Evolutionary conservation across 2,888 invertebrate species (phyloP), one percentile per base, ranked within the genome.

Genomic region (Drosophila niveifrons): DNA sequence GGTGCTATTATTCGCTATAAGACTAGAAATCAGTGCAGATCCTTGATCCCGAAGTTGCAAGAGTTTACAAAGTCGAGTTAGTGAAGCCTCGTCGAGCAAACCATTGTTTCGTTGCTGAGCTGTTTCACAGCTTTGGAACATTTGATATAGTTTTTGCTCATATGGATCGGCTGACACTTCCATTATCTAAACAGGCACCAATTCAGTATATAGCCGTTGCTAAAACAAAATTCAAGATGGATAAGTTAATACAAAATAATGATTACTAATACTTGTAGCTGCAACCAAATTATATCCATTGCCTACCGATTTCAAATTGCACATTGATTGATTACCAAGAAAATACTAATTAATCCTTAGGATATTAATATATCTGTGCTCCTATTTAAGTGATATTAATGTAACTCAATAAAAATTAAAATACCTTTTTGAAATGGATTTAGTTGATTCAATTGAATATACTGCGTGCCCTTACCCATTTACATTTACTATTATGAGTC

Each of bases 121-220:
- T 61, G 78, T 93, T 92, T 96, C 95, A 93, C 96, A 96, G 90
- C 96, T 96, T 91, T 96, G 95, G 90, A 96, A 97, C 90, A 96
- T 96, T 84, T 95, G 94, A 85, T 95, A 94, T 88, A 97, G 94
- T 93, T 96, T 96, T 92, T 96, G 95, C 92, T 97, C 97, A 91
- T 97, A 96, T 47, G 95, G 96, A 93, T 96, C 96, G 91, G 94
- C 75, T 48, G 91, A 90, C 53, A 87, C 76, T 73, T 89, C 85
- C 88, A 88, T 85, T 75, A 68, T 86, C 82, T 64, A 70, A 61
- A 47, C 39, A 23, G 55, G 29, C 23, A 51, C 4, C 46, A 62
- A 58, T 59, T 44, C 69, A 80, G 67, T 73, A 68, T 78, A 55
- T 61, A 41, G 73, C 69, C 68, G 72, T 68, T 72, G 47, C 66